Conservation (phyloP, 1,140 invertebrate genomes). For the Eulimnadia texana region DNA sequence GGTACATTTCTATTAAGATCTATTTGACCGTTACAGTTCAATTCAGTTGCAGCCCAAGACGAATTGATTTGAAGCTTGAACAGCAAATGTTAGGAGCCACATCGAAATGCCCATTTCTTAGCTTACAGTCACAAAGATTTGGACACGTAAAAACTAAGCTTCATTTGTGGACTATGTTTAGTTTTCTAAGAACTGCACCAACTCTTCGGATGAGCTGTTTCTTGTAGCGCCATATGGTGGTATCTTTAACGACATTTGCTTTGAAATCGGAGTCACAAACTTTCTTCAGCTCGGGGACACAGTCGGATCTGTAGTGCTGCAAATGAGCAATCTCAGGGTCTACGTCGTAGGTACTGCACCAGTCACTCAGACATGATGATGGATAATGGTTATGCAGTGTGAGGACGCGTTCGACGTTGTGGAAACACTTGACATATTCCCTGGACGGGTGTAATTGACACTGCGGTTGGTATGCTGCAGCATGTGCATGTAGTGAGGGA, state of each 20-base stretch:
- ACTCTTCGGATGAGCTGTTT: slow-evolving; percentile 52
- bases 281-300: slow-evolving; percentile 76
- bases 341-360: slow-evolving; percentile 72
- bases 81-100: too few relatives aligned
- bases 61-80: too few relatives aligned
- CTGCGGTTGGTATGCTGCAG: slow-evolving; percentile 79
- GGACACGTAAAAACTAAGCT: too few relatives aligned
- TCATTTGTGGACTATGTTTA: too few relatives aligned
- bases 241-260: slow-evolving; percentile 65
- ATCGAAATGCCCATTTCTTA: too few relatives aligned
- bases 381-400: slow-evolving; percentile 88
- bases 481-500: slow-evolving; percentile 85
- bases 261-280: slow-evolving; percentile 56
- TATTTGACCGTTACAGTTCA: too few relatives aligned
- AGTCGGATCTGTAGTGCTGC: slow-evolving; percentile 84
- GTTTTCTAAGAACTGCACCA: slow-evolving; percentile 52
- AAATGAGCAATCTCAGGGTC: slow-evolving; percentile 68
- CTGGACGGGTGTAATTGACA: slow-evolving; percentile 84
- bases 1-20: too few relatives aligned
- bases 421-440: slow-evolving; percentile 87
- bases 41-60: too few relatives aligned
- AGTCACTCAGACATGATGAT: slow-evolving; percentile 65
- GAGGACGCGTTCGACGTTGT: slow-evolving; percentile 73
- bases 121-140: too few relatives aligned
- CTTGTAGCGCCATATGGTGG: slow-evolving; percentile 75